Evolutionary conservation across 2,888 invertebrate genomes (phyloP), one percentile per base, ranked within the genome.

Genomic region (Kuschelorhynchus macadamiae): DNA sequence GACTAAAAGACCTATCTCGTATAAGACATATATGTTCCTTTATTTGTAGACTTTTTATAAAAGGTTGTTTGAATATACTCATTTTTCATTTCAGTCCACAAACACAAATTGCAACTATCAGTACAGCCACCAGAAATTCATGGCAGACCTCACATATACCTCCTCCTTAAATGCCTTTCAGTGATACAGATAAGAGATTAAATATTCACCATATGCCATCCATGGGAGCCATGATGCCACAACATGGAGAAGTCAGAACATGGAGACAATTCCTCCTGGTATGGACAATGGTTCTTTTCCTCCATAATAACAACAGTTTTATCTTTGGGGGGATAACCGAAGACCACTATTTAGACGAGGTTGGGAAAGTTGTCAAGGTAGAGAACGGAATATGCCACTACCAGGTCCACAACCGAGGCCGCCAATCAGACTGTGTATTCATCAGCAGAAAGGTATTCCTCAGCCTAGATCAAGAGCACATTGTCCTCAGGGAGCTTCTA

Each of bases 391-490:
- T 65, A 69, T 42, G 57, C 70, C 70, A 44, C 42, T 65, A 20
- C 50, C 70, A 69, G 67, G 75, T 25, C 73, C 21, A 16, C 70
- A 68, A 42, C 50, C 60, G 1, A 55, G 70, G 14, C 73, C 63
- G 8, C 71, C 74, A 9, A 72, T 78, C 0, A 72, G 77, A 46
- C 79, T 78, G n/a, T 74, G 78, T 70, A 47, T 74, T n/a, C 73
- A 74, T 20, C 73, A 72, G 7, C 65, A 65, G 49, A 44, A 18
- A 41, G n/a, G n/a, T n/a, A n/a, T n/a, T n/a, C n/a, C n/a, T n/a
- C 47, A 49, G n/a, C 60, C 60, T 18, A 72, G 52, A 69, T 69
- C 64, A 60, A 9, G 69, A 12, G 20, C 33, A 25, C 20, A 30
- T 8, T 47, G 52, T 2, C 53, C 42, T 66, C 20, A 18, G 30